These are phyloP conservation scores for Etia nguti DNA, from an alignment of 2,113 vertebrate species.

Conservation along the genomic window DNA sequence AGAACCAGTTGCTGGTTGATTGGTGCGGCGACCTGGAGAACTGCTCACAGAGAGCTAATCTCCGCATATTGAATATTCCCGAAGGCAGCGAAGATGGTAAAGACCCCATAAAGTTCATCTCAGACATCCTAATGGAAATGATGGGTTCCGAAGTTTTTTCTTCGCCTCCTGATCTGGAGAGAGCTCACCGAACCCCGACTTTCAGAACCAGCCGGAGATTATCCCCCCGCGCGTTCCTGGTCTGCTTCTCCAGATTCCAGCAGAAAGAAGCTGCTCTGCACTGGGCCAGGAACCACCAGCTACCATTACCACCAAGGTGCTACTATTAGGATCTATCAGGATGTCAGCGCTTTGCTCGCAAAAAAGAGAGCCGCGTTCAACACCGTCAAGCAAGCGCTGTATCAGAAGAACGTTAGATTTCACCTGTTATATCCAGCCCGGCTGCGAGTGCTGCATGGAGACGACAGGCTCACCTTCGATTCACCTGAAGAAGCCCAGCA, in stretches of 20 bases:
- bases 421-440: not conserved
- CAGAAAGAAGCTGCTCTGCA: not conserved
- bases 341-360: not conserved
- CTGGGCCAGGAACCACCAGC: not conserved
- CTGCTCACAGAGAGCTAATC: not conserved
- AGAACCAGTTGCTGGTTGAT: not conserved
- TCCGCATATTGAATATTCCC: not conserved
- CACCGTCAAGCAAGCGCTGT: not conserved
- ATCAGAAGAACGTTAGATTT: not conserved
- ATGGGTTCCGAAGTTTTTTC: too few species aligned
- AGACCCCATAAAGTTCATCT: not conserved
- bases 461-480: too few species aligned
- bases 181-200: too few species aligned
- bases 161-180: too few species aligned
- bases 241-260: not conserved
- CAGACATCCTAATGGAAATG: too few species aligned
- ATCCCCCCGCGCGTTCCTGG: too few species aligned
- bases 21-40: not conserved
- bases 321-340: not conserved
- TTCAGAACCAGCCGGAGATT: too few species aligned
- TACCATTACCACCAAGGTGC: not conserved
- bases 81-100: not conserved
- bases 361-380: not conserved
- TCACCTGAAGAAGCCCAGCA: too few species aligned
- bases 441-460: not conserved